Evolutionary conservation across 2,113 vertebrate genomes (phyloP).

Genomic region (Halichoeres trimaculatus): DNA sequence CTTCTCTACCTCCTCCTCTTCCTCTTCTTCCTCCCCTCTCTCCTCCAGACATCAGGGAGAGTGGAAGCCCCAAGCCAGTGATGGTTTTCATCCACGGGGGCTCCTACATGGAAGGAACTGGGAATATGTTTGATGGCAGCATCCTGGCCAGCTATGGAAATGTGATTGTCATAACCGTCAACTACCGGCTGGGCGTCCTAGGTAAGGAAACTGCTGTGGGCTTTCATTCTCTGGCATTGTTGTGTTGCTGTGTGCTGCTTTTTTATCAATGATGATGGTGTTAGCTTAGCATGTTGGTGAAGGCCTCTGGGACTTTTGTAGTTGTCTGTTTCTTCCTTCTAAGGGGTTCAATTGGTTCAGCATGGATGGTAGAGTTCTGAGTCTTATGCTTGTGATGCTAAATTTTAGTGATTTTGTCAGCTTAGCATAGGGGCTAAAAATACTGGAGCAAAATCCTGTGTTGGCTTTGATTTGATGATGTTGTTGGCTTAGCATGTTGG

Average conservation of each 20-base stretch:
- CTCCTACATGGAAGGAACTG: constrained; percentile 99
- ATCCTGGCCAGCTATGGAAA: constrained; percentile 99
- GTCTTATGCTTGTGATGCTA: too few relatives aligned
- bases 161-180: constrained; percentile 99
- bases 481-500: background rate
- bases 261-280: background rate
- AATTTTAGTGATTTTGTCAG: background rate
- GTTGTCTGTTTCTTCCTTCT: background rate
- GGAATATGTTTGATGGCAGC: constrained; percentile 99
- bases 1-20: constrained; percentile 78
- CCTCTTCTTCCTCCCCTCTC: constrained; percentile 64
- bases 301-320: background rate
- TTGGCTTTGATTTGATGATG: background rate
- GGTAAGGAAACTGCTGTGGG: constrained; percentile 87
- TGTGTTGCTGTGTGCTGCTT: background rate
- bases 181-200: constrained; percentile 98
- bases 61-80: constrained; percentile 98
- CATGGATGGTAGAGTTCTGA: background rate
- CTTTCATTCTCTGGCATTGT: background rate
- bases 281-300: background rate
- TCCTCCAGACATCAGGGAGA: constrained; percentile 98
- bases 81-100: constrained; percentile 99
- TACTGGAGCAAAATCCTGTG: background rate
- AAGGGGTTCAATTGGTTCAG: too few relatives aligned
- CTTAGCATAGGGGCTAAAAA: background rate